Evolutionary conservation across 53 echinoderm and acorn worm species (phyloP).

Genomic region (Temnopleurus reevesii): DNA sequence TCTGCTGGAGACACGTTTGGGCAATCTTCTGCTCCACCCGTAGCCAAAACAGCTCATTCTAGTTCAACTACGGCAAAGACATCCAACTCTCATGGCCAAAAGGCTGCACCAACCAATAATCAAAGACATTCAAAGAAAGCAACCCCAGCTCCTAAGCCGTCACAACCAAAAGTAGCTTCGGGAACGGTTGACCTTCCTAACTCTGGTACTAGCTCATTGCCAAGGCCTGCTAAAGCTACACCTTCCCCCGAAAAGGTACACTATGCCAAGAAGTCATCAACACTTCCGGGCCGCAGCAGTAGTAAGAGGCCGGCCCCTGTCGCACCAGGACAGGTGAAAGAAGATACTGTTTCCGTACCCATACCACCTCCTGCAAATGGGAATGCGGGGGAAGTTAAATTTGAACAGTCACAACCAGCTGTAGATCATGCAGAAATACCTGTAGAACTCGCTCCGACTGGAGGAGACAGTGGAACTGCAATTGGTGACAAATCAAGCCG

Average conservation of each 20-base stretch:
- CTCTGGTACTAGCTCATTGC: background rate
- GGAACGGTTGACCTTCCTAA: background rate
- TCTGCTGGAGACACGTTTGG: background rate
- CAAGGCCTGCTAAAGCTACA: background rate
- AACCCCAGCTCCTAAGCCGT: background rate
- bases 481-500: background rate
- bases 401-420: background rate
- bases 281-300: background rate
- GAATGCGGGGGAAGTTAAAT: background rate
- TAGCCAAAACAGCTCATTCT: background rate
- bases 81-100: background rate
- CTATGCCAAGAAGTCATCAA: conserved; percentile 30
- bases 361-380: background rate
- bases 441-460: background rate
- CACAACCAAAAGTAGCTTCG: background rate
- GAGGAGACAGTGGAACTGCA: background rate
- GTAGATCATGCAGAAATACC: background rate
- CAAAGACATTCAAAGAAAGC: background rate
- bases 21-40: background rate
- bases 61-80: background rate
- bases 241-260: background rate
- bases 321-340: background rate
- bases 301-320: conserved; percentile 17
- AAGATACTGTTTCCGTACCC: background rate
- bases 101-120: background rate